Evolutionary conservation across 2,797 vertebrate genomes (phyloP), one percentile per base, ranked within the genome.

Genomic region (Sciurus vulgaris): DNA sequence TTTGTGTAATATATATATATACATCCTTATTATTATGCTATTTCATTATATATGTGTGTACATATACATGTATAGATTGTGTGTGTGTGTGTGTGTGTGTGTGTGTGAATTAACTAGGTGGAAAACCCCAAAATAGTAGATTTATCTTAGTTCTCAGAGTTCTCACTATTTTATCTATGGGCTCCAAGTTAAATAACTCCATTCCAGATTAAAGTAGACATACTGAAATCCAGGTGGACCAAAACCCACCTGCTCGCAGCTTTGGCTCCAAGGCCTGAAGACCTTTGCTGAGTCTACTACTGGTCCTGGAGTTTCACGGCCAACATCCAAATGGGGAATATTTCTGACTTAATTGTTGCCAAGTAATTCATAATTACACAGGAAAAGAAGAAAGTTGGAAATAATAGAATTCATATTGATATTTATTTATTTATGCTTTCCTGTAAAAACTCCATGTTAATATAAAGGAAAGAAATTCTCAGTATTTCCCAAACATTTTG

Each of bases 291-390:
- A 78, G 28, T 54, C 47, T 78, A 12, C 28, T 2, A 4, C 28
- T 3, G 6, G n/a, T 8, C 18, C 44, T 74, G 59, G 61, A 56
- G 7, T 90, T 84, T 85, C 73, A 77, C 22, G 86, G 73, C 9
- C 51, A 65, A 28, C 44, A 67, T 56, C 54, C 11, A 91, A 84
- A 38, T 41, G 18, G 17, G 41, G 7, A 78, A 15, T 54, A 51
- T 61, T 86, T 91, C n/a, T 92, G 56, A 89, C 86, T 70, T 87
- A 79, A 70, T n/a, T 49, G 1, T 78, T 85, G 35, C 20, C 59
- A 70, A 35, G 49, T 85, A 65, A 92, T 51, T 89, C 56, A 65
- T 89, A 96, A 95, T 95, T 96, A 95, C 33, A 87, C 2, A 96
- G 61, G 28, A 70, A 93, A 72, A 85, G 44, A 49, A 89, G 54